Percentiles rank a stretch among this genome's conserved stretches.
phyloP scores from a whole-genome alignment of 2,113 vertebrate genomes.

The Peromyscus californicus region DNA sequence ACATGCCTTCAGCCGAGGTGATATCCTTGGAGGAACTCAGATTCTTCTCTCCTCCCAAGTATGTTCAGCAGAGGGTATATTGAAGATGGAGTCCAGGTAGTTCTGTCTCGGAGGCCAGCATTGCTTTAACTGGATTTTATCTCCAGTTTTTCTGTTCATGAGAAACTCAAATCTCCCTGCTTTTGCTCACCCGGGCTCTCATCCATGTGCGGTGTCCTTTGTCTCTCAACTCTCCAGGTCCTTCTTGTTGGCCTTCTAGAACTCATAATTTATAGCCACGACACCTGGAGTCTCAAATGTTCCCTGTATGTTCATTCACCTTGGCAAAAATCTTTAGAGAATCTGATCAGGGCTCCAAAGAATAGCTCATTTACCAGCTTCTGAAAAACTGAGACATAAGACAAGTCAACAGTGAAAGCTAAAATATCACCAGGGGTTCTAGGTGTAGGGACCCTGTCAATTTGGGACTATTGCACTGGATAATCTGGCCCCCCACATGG shows the following conservation, averaged over 20 bases:
- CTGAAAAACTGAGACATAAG: slow-evolving; percentile 15
- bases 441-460: background rate
- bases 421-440: background rate
- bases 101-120: background rate
- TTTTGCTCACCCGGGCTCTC: background rate
- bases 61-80: background rate
- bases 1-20: background rate
- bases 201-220: background rate
- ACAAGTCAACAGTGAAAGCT: background rate
- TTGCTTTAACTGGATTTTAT: background rate
- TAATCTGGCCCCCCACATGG: background rate
- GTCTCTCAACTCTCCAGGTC: background rate
- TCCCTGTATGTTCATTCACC: background rate
- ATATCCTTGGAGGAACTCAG: background rate
- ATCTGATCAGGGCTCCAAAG: background rate
- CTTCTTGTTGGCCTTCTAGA: background rate
- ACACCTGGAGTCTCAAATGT: slow-evolving; percentile 12
- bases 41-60: background rate
- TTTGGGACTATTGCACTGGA: background rate
- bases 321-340: slow-evolving; percentile 33
- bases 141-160: background rate
- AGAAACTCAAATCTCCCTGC: background rate
- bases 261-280: background rate
- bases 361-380: slow-evolving; percentile 35
- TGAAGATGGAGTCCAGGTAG: background rate